phyloP scores from a whole-genome alignment of 2,888 invertebrate species.

The Lamellibrachia satsuma region DNA sequence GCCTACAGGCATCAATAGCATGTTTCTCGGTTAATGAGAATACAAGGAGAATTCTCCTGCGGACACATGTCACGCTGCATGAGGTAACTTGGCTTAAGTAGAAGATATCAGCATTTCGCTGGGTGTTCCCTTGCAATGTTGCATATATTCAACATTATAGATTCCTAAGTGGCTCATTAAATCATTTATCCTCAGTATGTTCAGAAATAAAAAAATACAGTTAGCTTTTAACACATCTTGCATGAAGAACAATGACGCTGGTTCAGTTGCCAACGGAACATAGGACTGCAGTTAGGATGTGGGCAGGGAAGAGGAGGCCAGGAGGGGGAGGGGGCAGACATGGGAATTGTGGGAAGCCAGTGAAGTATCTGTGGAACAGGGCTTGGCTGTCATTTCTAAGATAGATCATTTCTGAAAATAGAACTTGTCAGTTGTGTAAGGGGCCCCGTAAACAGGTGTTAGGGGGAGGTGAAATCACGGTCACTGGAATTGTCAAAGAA shows the following conservation, averaged over 20 bases:
- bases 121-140: no score
- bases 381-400: background rate
- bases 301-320: no score
- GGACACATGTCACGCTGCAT: no score
- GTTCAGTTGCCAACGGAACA: background rate
- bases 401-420: background rate
- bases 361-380: background rate
- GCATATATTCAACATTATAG: no score
- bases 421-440: slow-evolving; percentile 12
- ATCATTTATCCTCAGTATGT: no score
- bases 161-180: no score
- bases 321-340: background rate
- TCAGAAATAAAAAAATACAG: no score
- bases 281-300: background rate
- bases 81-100: no score
- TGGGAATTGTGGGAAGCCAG: background rate
- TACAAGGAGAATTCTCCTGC: no score
- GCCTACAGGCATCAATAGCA: no score
- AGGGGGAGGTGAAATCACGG: background rate
- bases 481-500: background rate
- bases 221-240: background rate
- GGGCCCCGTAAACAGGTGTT: background rate
- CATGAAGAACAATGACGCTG: background rate
- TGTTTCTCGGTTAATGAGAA: no score
- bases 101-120: no score